Evolutionary conservation across 2,113 vertebrate genomes (phyloP), one percentile per base, ranked within the genome.

Genomic region (Semnornis frantzii): DNA sequence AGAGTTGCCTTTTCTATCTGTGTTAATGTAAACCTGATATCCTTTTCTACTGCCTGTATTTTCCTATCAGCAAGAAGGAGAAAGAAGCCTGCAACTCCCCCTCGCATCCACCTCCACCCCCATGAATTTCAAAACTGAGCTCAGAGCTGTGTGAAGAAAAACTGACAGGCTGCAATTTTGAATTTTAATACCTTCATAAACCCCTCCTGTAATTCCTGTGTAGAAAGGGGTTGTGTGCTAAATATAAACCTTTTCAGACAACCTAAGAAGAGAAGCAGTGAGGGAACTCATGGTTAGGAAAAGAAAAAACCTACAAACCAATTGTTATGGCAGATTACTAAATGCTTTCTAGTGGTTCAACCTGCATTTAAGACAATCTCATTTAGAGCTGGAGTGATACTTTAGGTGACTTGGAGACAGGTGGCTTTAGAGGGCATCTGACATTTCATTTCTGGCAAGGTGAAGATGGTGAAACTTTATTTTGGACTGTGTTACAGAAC

Each of bases 181-280:
- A 71, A 62, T 79, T 72, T 39, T 44, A 85, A 74, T 79, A 50
- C 79, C 69, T 76, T 86, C 5, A 3, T 52, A 33, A 64, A 79
- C 39, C 34, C 79, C 42, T 89, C 46, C 68, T 46, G 55, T 82
- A 87, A 85, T 72, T 89, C 57, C 21, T 65, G 9, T 66, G n/a
- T 63, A 48, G 39, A 92, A 78, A 70, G 63, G 90, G 83, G 37
- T 85, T 0, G 1, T 87, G 62, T 23, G 62, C 69, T 92, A 95
- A 93, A 95, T 85, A 94, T 75, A 95, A 89, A 71, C 30, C 39
- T 85, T 93, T 94, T 50, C 52, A 94, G 81, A 24, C 59, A 91
- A 44, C 28, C 16, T 31, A 86, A 83, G 75, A 39, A 50, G 54
- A 76, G 52, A 72, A 89, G 50, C 46, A 90, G 57, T 48, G 28